Conservation (phyloP, 1,140 invertebrate genomes). For the Drosophila melanogaster region DNA sequence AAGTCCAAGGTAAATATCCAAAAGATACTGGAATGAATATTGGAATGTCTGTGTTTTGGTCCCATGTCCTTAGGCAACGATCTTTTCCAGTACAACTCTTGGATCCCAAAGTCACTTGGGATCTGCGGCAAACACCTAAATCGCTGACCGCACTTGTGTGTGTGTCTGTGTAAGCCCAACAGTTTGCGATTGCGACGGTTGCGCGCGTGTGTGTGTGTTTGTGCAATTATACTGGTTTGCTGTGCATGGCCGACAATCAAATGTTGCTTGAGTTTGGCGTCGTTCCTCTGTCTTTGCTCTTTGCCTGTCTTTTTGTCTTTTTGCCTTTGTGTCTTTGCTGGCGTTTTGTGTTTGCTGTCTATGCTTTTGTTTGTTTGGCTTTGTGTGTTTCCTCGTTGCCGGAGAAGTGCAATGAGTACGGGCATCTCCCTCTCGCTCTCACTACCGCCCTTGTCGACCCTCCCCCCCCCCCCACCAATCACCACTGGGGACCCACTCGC, state of each 20-base stretch:
- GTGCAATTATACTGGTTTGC: constrained; percentile 79
- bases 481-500: neutral
- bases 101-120: neutral
- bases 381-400: constrained; percentile 11
- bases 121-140: neutral
- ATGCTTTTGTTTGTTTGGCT: constrained; percentile 29
- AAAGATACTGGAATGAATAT: too few species aligned
- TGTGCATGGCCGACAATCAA: constrained; percentile 75
- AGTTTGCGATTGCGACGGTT: constrained; percentile 37
- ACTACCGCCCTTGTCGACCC: neutral
- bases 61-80: too few species aligned
- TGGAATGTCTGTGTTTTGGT: too few species aligned
- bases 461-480: too few species aligned
- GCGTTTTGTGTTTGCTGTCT: constrained; percentile 21
- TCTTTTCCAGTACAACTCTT: too few species aligned
- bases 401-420: constrained; percentile 27
- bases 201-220: constrained; percentile 57
- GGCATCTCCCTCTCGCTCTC: neutral
- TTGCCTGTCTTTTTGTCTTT: constrained; percentile 13
- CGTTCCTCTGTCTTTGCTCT: constrained; percentile 43
- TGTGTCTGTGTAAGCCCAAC: constrained; percentile 24
- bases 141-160: constrained; percentile 7
- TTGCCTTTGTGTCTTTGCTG: constrained; percentile 40
- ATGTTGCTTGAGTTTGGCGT: constrained; percentile 57
- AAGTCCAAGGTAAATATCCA: too few species aligned